Base-by-base conservation (phyloP, 1,140 invertebrate species). In the Drosophila subpulchrella region DNA sequence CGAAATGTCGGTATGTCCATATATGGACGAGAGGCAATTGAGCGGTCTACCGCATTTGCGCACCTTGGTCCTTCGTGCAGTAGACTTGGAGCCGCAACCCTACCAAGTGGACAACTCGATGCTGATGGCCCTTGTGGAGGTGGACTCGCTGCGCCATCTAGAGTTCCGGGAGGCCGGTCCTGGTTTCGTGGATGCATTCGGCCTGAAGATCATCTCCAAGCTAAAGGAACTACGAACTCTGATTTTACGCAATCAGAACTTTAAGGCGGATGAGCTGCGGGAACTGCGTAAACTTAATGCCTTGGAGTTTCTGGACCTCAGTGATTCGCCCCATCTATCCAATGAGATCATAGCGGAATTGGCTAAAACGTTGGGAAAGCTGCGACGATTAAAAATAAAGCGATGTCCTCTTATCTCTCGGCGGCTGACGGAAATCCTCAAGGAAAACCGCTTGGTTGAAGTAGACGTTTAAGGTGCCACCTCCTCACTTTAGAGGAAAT, bases 231-330 rank as follows among this genome's bases (percentile, higher is more conserved):
- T 50, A 11, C 24, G 47, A n/a, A 32, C 47, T 11, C 10, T 50
- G 1, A 11, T 50, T 15, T 32, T 50, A 50, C 27, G n/a, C 1
- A 15, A 50, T 17, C 48, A 34, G n/a, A 8, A 51, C 48, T 51
- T 51, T 12, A 6, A 11, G n/a, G 4, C 8, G 1, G 0, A 11
- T 6, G n/a, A 50, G 0, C 47, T 50, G 3, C 34, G 13, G 30
- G n/a, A 11, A 6, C 10, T 51, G 48, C 48, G 30, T 0, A 34
- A 17, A 5, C 10, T 34, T 6, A 12, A 11, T n/a, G 30, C 48
- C n/a, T 34, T 51, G 30, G 48, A 51, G 30, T 30, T 34, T 11
- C 27, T 51, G 27, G 48, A 51, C 5, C n/a, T 51, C 2, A 51
- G 8, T n/a, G 48, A 15, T 11, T 51, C 48, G 4, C 8, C 8